These are phyloP conservation scores for Tholera decimalis DNA, from an alignment of 2,888 invertebrate genomes.

Conservation along the genomic window DNA sequence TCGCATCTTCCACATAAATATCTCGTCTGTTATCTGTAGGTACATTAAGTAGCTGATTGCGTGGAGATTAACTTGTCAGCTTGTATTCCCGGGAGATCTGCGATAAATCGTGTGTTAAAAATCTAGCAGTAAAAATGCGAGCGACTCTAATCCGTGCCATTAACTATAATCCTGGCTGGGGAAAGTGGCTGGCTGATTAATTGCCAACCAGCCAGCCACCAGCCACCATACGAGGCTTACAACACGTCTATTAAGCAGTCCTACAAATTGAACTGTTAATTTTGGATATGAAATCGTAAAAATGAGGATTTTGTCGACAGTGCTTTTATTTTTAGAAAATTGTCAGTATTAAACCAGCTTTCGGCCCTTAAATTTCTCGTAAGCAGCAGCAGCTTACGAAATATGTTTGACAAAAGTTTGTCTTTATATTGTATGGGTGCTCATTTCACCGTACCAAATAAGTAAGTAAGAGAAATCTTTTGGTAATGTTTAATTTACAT, in stretches of 20 bases:
- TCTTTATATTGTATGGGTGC: background rate
- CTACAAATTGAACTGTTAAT: slow-evolving; percentile 48
- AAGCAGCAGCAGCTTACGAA: too few relatives aligned
- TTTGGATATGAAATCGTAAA: slow-evolving; percentile 33
- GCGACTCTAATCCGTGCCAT: slow-evolving; percentile 76
- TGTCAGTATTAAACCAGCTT: background rate
- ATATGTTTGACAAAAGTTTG: too few relatives aligned
- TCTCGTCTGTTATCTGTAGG: slow-evolving; percentile 32
- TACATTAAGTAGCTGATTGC: slow-evolving; percentile 52
- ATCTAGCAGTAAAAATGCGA: slow-evolving; percentile 72
- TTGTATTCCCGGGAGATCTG: slow-evolving; percentile 44
- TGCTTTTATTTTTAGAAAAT: background rate
- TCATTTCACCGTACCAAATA: background rate
- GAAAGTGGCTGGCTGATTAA: slow-evolving; percentile 80
- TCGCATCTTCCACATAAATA: slow-evolving; percentile 22
- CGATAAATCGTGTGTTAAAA: slow-evolving; percentile 76
- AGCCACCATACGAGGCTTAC: slow-evolving; percentile 44
- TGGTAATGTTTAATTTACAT: background rate
- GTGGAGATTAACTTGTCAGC: slow-evolving; percentile 64
- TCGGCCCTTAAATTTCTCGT: background rate
- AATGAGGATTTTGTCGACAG: background rate
- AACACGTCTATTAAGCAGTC: slow-evolving; percentile 49
- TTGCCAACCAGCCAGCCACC: slow-evolving; percentile 59
- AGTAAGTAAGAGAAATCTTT: background rate
- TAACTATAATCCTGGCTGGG: slow-evolving; percentile 75